These are phyloP conservation scores for Tetragnatha montana DNA, from an alignment of 2,888 invertebrate species.

Conservation along the genomic window DNA sequence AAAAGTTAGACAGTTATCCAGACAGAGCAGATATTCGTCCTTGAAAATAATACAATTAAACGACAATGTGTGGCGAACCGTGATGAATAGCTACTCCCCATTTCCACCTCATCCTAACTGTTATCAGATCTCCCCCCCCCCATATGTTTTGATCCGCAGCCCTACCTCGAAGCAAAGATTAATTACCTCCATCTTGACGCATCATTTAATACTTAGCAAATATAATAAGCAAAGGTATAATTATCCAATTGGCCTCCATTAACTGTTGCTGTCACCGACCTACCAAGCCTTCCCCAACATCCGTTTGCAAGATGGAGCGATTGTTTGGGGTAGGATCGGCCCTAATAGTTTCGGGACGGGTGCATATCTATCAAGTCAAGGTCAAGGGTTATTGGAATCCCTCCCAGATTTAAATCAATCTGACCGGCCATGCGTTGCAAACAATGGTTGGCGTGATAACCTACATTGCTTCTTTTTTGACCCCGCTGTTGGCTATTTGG, in stretches of 20 bases:
- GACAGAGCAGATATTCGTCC: no score
- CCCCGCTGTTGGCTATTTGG: background rate
- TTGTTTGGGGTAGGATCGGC: background rate
- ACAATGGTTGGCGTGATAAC: constrained; percentile 8
- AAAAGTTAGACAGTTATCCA: no score
- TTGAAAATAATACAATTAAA: no score
- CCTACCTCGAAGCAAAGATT: constrained; percentile 4
- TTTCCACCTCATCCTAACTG: no score
- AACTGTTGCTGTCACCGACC: background rate
- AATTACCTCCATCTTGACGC: constrained; percentile 4
- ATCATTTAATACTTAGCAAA: constrained; percentile 17
- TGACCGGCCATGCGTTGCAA: background rate
- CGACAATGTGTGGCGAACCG: no score
- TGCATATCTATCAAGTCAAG: constrained; percentile 30
- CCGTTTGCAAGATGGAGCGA: constrained; percentile 38
- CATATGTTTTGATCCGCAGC: background rate
- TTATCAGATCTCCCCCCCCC: no score
- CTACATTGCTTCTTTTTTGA: constrained; percentile 5
- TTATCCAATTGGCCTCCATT: constrained; percentile 36
- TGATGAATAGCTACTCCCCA: no score
- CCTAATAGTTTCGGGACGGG: constrained; percentile 7
- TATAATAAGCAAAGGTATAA: constrained; percentile 19
- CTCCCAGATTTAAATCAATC: constrained; percentile 38
- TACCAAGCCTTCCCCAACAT: constrained; percentile 31
- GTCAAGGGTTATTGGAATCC: constrained; percentile 28